phyloP scores from a whole-genome alignment of 2,888 invertebrate genomes.

The Scaptomyza tumidula region DNA sequence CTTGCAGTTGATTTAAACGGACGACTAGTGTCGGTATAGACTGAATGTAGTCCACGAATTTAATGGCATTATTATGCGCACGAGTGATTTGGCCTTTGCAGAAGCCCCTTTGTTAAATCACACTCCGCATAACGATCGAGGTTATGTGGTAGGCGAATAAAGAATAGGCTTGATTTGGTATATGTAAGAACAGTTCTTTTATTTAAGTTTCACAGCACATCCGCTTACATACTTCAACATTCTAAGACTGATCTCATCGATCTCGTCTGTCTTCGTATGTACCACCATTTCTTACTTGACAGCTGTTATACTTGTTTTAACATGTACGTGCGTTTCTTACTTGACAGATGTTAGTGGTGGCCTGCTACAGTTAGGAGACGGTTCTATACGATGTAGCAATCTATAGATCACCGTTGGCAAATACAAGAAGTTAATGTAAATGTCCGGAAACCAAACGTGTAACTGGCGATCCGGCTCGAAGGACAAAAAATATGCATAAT shows the following conservation, averaged over 20 bases:
- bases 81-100: not conserved
- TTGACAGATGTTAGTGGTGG: no score
- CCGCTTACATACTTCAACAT: no score
- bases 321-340: no score
- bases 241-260: no score
- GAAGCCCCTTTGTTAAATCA: not conserved
- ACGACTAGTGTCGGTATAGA: conserved; percentile 1
- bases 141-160: no score
- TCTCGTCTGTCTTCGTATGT: no score
- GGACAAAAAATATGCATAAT: not conserved
- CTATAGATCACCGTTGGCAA: not conserved
- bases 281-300: no score
- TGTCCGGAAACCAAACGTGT: conserved; percentile 1
- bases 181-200: no score
- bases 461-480: conserved; percentile 2
- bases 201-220: no score
- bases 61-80: not conserved
- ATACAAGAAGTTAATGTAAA: not conserved
- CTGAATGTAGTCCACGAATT: conserved; percentile 2
- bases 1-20: not conserved
- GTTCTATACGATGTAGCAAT: not conserved
- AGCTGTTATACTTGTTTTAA: no score
- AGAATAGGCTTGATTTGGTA: no score
- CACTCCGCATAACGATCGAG: not conserved
- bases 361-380: no score